These are phyloP conservation scores for Dicyrtoma fusca DNA, from an alignment of 2,888 invertebrate genomes.

Conservation along the genomic window DNA sequence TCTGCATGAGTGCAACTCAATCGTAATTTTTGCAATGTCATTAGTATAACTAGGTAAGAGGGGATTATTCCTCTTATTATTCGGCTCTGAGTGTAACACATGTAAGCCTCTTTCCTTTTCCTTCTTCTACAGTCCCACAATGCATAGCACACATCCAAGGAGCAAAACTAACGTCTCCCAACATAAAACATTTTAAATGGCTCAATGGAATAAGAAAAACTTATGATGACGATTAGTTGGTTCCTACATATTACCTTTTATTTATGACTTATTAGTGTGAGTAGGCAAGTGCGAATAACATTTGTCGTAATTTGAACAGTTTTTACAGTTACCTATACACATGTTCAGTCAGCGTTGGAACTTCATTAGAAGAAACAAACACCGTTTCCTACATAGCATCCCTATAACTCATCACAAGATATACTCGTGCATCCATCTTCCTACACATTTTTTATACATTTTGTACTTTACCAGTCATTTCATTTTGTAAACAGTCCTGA, in stretches of 20 bases:
- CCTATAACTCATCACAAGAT: neutral
- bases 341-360: conserved; percentile 23
- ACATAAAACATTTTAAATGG: conserved; percentile 3
- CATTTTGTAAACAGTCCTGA: no score
- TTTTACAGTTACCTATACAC: conserved; percentile 25
- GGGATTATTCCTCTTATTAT: neutral
- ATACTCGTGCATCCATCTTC: no score
- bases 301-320: conserved; percentile 8
- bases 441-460: no score
- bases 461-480: no score
- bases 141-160: neutral
- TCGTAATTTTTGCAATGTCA: conserved; percentile 31
- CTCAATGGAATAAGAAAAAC: conserved; percentile 13
- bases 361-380: conserved; percentile 26
- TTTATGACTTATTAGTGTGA: conserved; percentile 22
- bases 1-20: conserved; percentile 19
- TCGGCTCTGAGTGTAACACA: no score
- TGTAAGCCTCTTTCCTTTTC: no score
- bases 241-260: conserved; percentile 4
- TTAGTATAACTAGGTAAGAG: conserved; percentile 33
- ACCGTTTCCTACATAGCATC: neutral
- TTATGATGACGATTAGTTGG: conserved; percentile 3
- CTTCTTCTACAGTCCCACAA: neutral
- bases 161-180: neutral
- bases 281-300: conserved; percentile 20